These are phyloP conservation scores for Neodiprion virginianus DNA, from an alignment of 1,140 invertebrate species.

Conservation along the genomic window DNA sequence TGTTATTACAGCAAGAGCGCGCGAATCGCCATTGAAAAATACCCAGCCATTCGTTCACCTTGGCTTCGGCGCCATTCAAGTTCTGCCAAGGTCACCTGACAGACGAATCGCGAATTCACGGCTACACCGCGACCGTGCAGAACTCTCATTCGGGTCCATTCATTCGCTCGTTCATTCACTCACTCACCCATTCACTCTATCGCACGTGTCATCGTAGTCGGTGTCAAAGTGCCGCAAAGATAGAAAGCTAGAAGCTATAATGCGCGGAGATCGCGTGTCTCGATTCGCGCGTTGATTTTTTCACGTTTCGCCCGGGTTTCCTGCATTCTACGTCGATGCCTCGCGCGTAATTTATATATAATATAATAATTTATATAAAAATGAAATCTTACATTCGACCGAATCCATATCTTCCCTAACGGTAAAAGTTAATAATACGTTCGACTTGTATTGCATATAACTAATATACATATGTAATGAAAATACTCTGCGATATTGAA, in stretches of 20 bases:
- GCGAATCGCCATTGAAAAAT: constrained; percentile 11
- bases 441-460: too few relatives aligned
- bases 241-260: constrained; percentile 2
- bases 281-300: not conserved
- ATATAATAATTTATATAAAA: not conserved
- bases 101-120: constrained; percentile 10
- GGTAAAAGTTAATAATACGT: too few relatives aligned
- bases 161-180: not conserved
- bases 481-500: too few relatives aligned
- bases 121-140: not conserved
- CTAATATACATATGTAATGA: too few relatives aligned
- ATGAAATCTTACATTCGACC: too few relatives aligned
- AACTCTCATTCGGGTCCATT: not conserved
- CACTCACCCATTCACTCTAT: constrained; percentile 26
- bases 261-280: not conserved
- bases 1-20: not conserved
- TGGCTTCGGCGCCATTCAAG: not conserved
- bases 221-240: not conserved
- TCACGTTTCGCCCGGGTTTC: too few relatives aligned
- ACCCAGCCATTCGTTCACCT: not conserved
- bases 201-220: not conserved
- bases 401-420: too few relatives aligned
- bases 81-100: not conserved
- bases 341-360: not conserved
- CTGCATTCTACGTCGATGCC: too few relatives aligned